A percentile compares a stretch with the other conserved stretches of the same genome.
phyloP scores from a whole-genome alignment of 1,140 invertebrate species.

The Trachymyrmex septentrionalis region DNA sequence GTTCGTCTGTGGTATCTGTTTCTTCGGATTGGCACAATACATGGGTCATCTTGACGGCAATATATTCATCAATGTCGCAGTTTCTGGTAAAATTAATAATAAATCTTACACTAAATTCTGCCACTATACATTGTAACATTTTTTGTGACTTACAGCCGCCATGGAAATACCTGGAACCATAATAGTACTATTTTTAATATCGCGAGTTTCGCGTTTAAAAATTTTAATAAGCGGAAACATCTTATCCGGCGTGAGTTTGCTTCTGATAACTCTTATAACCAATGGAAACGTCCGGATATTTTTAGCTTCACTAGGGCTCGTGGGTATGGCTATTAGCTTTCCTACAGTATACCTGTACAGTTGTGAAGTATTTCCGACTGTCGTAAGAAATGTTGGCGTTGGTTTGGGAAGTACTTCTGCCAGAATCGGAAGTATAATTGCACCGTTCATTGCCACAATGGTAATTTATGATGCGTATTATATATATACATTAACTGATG shows the following conservation, averaged over 20 bases:
- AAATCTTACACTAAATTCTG: background rate
- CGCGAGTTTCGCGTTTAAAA: slow-evolving; percentile 83
- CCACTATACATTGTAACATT: background rate
- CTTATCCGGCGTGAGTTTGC: slow-evolving; percentile 79
- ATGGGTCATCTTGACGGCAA: slow-evolving; percentile 85
- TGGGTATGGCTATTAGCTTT: slow-evolving; percentile 88
- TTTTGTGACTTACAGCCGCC: slow-evolving; percentile 78
- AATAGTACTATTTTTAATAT: slow-evolving; percentile 81
- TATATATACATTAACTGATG: background rate
- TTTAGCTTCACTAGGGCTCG: slow-evolving; percentile 89
- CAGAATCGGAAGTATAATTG: slow-evolving; percentile 90
- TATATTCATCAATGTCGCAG: slow-evolving; percentile 86
- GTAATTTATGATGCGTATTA: slow-evolving; percentile 73
- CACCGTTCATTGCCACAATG: slow-evolving; percentile 88
- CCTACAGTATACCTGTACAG: slow-evolving; percentile 89
- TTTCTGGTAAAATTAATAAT: slow-evolving; percentile 82
- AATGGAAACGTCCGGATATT: slow-evolving; percentile 82
- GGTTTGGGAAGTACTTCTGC: slow-evolving; percentile 89
- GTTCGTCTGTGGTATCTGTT: slow-evolving; percentile 86
- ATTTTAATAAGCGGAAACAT: slow-evolving; percentile 83
- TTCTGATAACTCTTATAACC: slow-evolving; percentile 78
- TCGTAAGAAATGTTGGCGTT: slow-evolving; percentile 89
- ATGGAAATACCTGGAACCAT: slow-evolving; percentile 84
- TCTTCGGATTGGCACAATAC: slow-evolving; percentile 86
- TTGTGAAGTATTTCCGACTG: slow-evolving; percentile 90